Evolutionary conservation across 2,888 invertebrate species (phyloP).

Genomic region (Portevinia maculata): DNA sequence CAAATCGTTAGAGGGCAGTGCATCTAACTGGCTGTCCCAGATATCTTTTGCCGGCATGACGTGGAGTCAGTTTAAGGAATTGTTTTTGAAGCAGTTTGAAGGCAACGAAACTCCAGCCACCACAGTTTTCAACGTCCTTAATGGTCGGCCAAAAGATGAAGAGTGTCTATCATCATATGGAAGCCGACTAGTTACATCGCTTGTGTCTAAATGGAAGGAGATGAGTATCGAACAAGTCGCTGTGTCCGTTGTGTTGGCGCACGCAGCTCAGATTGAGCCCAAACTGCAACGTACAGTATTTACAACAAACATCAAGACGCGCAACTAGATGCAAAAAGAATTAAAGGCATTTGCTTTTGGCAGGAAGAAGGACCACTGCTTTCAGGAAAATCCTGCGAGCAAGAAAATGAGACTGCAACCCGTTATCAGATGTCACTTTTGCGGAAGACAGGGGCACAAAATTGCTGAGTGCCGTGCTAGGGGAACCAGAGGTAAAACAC

Average conservation of each 20-base stretch:
- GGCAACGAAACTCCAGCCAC: too few species aligned
- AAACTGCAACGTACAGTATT: constrained; percentile 6
- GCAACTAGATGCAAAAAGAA: constrained; percentile 14
- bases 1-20: too few species aligned
- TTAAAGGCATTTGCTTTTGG: constrained; percentile 14
- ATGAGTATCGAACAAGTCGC: constrained; percentile 19
- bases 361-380: constrained; percentile 11
- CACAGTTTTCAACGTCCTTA: too few species aligned
- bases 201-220: constrained; percentile 16
- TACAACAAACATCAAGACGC: constrained; percentile 19
- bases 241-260: constrained; percentile 22
- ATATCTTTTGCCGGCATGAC: too few species aligned
- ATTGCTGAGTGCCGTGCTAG: constrained; percentile 30
- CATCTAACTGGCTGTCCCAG: too few species aligned
- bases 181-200: constrained; percentile 14
- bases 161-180: constrained; percentile 18
- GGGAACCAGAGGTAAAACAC: constrained; percentile 3
- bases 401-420: constrained; percentile 15
- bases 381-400: not conserved
- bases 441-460: constrained; percentile 58
- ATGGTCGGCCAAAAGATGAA: not conserved
- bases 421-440: constrained; percentile 59
- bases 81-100: too few species aligned
- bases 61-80: too few species aligned
- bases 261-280: constrained; percentile 16